Evolutionary conservation across 2,113 vertebrate genomes (phyloP), one percentile per base, ranked within the genome.

Genomic region (Barnardius zonarius): DNA sequence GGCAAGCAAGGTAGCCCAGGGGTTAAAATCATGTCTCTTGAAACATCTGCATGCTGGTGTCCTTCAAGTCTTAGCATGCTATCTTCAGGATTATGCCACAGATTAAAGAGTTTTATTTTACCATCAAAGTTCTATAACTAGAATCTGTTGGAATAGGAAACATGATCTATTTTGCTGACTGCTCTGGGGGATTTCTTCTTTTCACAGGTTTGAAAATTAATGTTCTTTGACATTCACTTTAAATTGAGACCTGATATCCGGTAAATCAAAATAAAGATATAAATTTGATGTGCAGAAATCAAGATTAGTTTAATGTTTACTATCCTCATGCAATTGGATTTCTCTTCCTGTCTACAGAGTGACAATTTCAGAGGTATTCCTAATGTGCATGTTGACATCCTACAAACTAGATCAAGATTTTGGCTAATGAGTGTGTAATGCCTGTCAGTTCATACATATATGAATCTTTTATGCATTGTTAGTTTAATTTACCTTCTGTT

Each of bases 61-160:
- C n/a, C 72, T 88, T 96, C 97, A 96, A 96, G 96, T 97, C 96
- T 93, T 81, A 92, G 97, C 97, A 79, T 81, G 96, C 88, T 92
- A 48, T 86, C 83, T 67, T 70, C 79, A 91, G 66, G 37, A 93
- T 92, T 88, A 74, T 92, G 51, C 46, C 68, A 74, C 85, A 96
- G 91, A 95, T 83, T 96, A 96, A 93, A 92, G 88, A 82, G 74
- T 92, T 94, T 82, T 48, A 39, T 84, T 96, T 96, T 89, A 84
- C 61, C 89, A 91, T 82, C 90, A 77, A 84, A 83, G 75, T 91
- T 72, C 81, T 52, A 14, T 83, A 81, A 88, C 15, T 61, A 92
- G 92, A 57, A 49, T 79, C 67, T 90, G 81, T 92, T 88, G 68
- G 68, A 90, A 76, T 28, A 77, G 52, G 96, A 94, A 97, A 97